Evolutionary conservation across 1,140 invertebrate species (phyloP).

Genomic region (Bursaphelenchus mucronatus): DNA sequence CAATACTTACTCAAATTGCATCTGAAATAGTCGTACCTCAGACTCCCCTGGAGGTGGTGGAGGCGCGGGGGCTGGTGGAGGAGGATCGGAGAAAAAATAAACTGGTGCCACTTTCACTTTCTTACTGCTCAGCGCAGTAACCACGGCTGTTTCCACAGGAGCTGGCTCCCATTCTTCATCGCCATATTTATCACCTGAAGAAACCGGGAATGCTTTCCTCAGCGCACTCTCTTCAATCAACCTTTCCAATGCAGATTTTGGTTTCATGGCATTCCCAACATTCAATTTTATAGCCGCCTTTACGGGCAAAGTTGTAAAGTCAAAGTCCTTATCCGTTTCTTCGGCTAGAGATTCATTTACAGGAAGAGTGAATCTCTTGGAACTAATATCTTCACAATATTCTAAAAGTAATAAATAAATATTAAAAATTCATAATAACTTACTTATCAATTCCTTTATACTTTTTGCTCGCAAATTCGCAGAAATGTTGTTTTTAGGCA

Average conservation of each 20-base stretch:
- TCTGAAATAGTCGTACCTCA: too few relatives aligned
- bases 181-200: conserved; percentile 29
- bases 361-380: conserved; percentile 1
- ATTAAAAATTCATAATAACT: not conserved
- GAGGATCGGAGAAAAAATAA: conserved; percentile 3
- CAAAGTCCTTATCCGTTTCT: not conserved
- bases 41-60: not conserved
- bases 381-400: conserved; percentile 8
- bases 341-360: not conserved
- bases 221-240: conserved; percentile 20
- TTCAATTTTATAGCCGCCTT: conserved; percentile 9
- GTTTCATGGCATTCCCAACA: not conserved
- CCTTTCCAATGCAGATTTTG: conserved; percentile 13
- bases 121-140: conserved; percentile 8
- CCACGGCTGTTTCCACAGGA: not conserved
- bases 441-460: conserved; percentile 15
- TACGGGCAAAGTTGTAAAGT: conserved; percentile 7
- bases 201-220: conserved; percentile 13
- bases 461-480: conserved; percentile 10
- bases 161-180: conserved; percentile 18
- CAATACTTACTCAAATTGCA: too few relatives aligned
- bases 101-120: conserved; percentile 8
- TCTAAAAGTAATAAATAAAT: conserved; percentile 7
- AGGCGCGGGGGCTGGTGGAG: not conserved
- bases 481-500: conserved; percentile 11